Evolutionary conservation across 2,888 invertebrate species (phyloP), one percentile per base, ranked within the genome.

Genomic region (Nudaria mundana): DNA sequence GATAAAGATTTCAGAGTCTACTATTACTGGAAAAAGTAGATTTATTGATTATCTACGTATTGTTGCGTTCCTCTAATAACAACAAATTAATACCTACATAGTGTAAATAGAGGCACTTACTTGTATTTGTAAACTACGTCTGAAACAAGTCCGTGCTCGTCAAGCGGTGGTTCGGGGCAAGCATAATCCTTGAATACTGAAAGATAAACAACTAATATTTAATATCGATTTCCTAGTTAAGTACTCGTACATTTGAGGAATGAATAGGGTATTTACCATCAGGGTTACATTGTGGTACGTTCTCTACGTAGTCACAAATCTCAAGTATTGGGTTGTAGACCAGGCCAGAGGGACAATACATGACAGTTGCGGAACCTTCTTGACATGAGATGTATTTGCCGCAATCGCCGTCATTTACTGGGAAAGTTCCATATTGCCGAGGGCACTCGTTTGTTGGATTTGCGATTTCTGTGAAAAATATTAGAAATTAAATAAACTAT

Each of bases 231-330:
- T 16, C 15, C 16, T n/a, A n/a, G n/a, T n/a, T n/a, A 16, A 2
- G 4, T 10, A 15, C 7, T 23, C 5, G 15, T 30, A 32, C n/a
- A 11, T 24, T 0, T 11, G 4, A 11, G 22, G 10, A 15, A 8
- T 24, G 11, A 14, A 23, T 3, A 24, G 3, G 2, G 3, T 24
- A 8, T 11, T 32, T 32, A 52, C 83, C 70, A 30, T 54, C 41
- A 8, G 68, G 65, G 15, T 65, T 71, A 52, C 84, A 83, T 0
- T 58, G 48, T 4, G 78, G 81, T 1, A 83, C 81, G 37, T 78
- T 76, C n/a, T 56, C 69, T 1, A 71, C 76, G 79, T 79, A 84
- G 37, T 84, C 83, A 37, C 84, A 84, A 24, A 40, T 57, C 37
- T 49, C 63, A 8, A 37, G 51, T 11, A 40, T 43, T 1, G 45